Conservation (phyloP, 2,888 invertebrate genomes). For the Venusia cambrica region DNA sequence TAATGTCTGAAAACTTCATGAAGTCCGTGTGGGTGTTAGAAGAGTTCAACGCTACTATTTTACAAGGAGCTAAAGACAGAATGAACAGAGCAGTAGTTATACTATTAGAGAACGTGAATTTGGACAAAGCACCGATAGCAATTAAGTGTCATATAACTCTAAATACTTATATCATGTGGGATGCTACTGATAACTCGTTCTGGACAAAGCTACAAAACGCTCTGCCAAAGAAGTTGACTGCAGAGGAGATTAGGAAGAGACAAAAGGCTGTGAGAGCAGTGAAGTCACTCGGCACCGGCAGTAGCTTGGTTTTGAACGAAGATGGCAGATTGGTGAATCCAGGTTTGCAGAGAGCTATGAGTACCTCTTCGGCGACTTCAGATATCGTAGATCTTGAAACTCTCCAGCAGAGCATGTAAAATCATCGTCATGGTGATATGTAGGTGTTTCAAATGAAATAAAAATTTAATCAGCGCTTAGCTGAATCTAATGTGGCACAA, state of each 20-base stretch:
- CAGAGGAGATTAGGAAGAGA: conserved; percentile 1
- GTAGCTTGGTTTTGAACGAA: conserved; percentile 6
- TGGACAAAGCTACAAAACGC: conserved; percentile 89
- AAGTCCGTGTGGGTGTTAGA: conserved; percentile 82
- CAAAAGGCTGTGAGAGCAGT: neutral
- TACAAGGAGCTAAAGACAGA: conserved; percentile 44
- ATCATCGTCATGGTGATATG: too few relatives aligned
- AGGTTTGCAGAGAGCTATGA: conserved; percentile 1
- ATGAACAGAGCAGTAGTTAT: conserved; percentile 87
- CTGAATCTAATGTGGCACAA: too few relatives aligned
- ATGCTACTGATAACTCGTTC: conserved; percentile 89
- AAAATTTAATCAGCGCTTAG: too few relatives aligned
- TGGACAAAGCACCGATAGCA: conserved; percentile 58
- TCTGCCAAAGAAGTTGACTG: conserved; percentile 61
- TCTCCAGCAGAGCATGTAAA: too few relatives aligned
- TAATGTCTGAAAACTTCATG: conserved; percentile 38
- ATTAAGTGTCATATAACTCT: conserved; percentile 84
- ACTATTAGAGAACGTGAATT: conserved; percentile 81
- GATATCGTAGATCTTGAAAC: too few relatives aligned
- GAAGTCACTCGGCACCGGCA: neutral
- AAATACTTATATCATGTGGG: conserved; percentile 91
- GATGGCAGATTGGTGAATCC: conserved; percentile 13
- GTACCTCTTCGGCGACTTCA: too few relatives aligned
- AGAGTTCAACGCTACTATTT: conserved; percentile 82
- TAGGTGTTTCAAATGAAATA: too few relatives aligned